Percentiles rank a stretch among this genome's conserved stretches.
Conservation (phyloP, 2,888 invertebrate species). For the Pimpla rufipes region DNA sequence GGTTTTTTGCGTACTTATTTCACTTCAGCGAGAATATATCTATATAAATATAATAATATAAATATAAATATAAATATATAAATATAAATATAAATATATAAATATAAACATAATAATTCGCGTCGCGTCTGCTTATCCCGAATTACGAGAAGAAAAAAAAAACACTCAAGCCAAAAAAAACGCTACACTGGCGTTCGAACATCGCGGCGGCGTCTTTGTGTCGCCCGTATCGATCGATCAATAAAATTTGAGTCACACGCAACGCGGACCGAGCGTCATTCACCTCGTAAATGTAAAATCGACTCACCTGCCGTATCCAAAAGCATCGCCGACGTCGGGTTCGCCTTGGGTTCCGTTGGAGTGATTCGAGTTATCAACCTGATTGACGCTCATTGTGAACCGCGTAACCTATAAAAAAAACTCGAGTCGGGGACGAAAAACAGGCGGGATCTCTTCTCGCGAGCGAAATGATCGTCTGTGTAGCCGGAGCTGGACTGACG, state of each 20-base stretch:
- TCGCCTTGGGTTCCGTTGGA: slow-evolving; percentile 45
- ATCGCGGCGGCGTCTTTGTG: background rate
- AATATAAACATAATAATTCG: too few relatives aligned
- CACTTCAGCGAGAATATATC: too few relatives aligned
- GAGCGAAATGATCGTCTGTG: background rate
- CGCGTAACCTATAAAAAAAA: slow-evolving; percentile 47
- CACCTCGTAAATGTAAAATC: slow-evolving; percentile 42
- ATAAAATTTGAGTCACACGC: slow-evolving; percentile 1
- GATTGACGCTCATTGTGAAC: slow-evolving; percentile 54
- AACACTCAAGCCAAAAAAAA: background rate
- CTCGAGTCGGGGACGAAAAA: background rate
- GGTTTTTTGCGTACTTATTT: too few relatives aligned
- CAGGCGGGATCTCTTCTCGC: background rate
- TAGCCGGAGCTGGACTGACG: background rate
- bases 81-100: too few relatives aligned
- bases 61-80: too few relatives aligned
- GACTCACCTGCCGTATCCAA: slow-evolving; percentile 81
- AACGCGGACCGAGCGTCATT: slow-evolving; percentile 23
- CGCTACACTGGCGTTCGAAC: background rate
- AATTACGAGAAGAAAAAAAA: background rate
- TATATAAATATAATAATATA: too few relatives aligned
- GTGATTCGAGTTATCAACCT: slow-evolving; percentile 45
- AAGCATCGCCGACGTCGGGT: slow-evolving; percentile 81
- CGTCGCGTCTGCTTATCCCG: too few relatives aligned
- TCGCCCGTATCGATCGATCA: slow-evolving; percentile 27